These are phyloP conservation scores for Danionella dracula DNA, from an alignment of 2,797 vertebrate genomes.

Conservation along the genomic window DNA sequence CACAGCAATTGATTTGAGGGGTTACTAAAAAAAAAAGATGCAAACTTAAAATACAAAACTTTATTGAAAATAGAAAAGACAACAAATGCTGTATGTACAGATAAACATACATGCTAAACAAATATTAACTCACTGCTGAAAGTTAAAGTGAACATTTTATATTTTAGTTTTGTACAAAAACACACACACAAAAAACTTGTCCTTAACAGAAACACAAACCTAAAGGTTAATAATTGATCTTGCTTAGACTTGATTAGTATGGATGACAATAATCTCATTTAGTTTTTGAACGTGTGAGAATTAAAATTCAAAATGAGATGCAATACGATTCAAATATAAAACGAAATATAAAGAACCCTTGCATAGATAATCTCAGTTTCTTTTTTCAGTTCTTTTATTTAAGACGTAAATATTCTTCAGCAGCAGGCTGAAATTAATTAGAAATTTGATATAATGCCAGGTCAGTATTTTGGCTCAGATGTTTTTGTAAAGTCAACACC, in stretches of 20 bases:
- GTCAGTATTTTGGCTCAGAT: background rate
- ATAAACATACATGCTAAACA: background rate
- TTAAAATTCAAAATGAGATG: background rate
- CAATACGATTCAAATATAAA: background rate
- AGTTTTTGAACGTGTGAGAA: background rate
- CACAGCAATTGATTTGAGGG: no score
- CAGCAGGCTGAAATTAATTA: background rate
- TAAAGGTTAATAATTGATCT: conserved; percentile 12
- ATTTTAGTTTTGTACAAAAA: conserved; percentile 4
- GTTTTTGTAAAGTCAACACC: background rate
- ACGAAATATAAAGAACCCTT: background rate
- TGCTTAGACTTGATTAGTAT: conserved; percentile 14
- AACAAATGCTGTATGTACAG: conserved; percentile 6
- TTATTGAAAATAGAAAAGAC: conserved; percentile 17
- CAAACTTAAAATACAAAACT: conserved; percentile 11
- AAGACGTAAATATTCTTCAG: background rate
- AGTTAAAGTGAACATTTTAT: background rate
- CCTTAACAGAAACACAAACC: background rate
- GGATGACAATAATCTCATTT: background rate
- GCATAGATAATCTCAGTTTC: background rate
- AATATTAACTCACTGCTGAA: background rate
- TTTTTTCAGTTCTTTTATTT: background rate
- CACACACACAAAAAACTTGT: background rate
- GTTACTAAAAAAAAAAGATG: no score
- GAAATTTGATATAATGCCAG: background rate